Evolutionary conservation across 2,888 invertebrate species (phyloP).

Genomic region (Epinotia demarniana): DNA sequence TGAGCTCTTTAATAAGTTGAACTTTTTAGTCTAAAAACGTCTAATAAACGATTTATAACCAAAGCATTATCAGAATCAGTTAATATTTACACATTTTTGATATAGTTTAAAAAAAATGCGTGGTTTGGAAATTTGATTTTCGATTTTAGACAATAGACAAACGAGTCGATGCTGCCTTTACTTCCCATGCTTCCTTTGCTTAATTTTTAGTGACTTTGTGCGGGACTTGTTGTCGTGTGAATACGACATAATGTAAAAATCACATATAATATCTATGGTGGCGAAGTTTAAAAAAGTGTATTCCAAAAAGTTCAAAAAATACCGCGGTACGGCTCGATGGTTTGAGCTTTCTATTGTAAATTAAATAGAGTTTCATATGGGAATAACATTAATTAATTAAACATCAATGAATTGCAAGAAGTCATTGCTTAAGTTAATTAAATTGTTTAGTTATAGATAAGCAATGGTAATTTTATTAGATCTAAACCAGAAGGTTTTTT

Average conservation of each 20-base stretch:
- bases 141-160: no score
- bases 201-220: not conserved
- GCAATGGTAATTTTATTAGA: no score
- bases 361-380: not conserved
- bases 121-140: not conserved
- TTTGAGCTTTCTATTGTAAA: no score
- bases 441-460: no score
- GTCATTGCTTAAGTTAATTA: no score
- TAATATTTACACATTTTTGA: not conserved
- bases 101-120: not conserved
- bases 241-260: not conserved
- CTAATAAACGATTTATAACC: not conserved
- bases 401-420: no score
- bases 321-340: not conserved
- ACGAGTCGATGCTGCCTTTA: not conserved
- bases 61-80: not conserved
- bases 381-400: no score
- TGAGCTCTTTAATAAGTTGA: not conserved
- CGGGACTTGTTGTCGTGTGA: not conserved
- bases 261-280: not conserved
- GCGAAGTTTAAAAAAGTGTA: not conserved
- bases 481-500: no score
- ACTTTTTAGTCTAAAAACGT: not conserved
- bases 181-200: slow-evolving; percentile 1
- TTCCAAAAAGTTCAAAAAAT: no score